These are phyloP conservation scores for Catharus fuscescens DNA, from an alignment of 2,113 vertebrate species.

Conservation along the genomic window DNA sequence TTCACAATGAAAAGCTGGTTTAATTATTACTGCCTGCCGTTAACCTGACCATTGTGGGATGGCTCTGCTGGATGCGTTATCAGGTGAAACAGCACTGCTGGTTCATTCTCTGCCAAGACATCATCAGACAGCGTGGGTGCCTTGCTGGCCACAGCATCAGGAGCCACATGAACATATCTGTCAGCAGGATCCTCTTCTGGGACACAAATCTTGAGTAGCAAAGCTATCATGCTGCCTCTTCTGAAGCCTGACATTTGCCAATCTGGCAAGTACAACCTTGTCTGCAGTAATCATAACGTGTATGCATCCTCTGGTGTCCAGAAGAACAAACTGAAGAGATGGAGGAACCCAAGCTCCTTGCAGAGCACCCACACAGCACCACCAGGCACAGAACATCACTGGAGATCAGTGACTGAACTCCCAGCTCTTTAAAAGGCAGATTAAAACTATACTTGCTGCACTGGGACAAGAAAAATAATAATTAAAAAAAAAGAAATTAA, in stretches of 20 bases:
- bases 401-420: neutral
- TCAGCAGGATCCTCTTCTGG: neutral
- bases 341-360: neutral
- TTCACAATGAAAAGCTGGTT: neutral
- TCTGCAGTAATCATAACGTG: fast-evolving
- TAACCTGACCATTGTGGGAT: neutral
- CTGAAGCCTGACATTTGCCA: neutral
- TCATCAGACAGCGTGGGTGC: neutral
- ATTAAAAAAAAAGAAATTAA: neutral
- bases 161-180: neutral
- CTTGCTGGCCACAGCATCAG: neutral
- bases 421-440: neutral
- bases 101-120: neutral
- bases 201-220: neutral
- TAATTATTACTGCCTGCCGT: neutral
- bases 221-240: neutral
- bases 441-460: neutral
- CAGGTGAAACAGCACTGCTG: neutral
- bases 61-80: neutral
- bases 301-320: neutral
- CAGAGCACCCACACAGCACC: neutral
- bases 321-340: neutral
- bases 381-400: neutral
- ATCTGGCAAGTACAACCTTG: neutral
- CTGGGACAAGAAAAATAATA: neutral